Base-by-base conservation (phyloP, 2,888 invertebrate genomes). In the Macaria liturata region DNA sequence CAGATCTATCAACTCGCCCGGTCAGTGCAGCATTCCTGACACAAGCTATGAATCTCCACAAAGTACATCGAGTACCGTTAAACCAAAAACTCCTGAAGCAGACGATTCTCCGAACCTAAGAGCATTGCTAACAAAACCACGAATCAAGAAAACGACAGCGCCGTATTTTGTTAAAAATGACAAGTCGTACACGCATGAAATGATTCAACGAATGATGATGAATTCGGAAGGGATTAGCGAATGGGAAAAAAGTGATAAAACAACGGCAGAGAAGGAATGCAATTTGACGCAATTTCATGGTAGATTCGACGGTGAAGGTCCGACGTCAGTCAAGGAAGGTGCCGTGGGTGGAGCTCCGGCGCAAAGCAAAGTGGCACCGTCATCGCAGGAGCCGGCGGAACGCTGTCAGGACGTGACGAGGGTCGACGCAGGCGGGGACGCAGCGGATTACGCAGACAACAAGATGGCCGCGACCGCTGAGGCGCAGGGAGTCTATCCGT, bases 91-190 rank as follows among this genome's bases (percentile, higher is more conserved):
- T 42, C 80, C 81, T 32, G 84, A 85, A 59, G 71, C 66, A 47
- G 83, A 90, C 3, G 92, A 93, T 71, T 93, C 92, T 9, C 92
- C 94, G 9, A 94, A 94, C 45, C 76, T 95, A 30, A 88, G 95
- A 66, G 93, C 94, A 0, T 75, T 95, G 51, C 80, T 95, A 55
- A 93, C 92, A 3, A 84, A 86, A 59, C 77, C 83, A 0, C 71
- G 65, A 4, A 68, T 58, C 57, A 85, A 80, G 76, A 88, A 79
- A 65, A 42, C 42, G 1, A n/a, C 42, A 8, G 73, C 72, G 65
- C 77, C 81, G 74, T 78, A 78, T 78, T 86, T 78, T 46, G 63
- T 71, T 3, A 83, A 87, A 73, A 68, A 64, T 68, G 78, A 83
- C 49, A 82, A 87, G 66, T 62, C 78, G 31, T 84, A 81, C 50